Evolutionary conservation across 1,140 invertebrate genomes (phyloP).

Genomic region (Thaumatotibia leucotreta): DNA sequence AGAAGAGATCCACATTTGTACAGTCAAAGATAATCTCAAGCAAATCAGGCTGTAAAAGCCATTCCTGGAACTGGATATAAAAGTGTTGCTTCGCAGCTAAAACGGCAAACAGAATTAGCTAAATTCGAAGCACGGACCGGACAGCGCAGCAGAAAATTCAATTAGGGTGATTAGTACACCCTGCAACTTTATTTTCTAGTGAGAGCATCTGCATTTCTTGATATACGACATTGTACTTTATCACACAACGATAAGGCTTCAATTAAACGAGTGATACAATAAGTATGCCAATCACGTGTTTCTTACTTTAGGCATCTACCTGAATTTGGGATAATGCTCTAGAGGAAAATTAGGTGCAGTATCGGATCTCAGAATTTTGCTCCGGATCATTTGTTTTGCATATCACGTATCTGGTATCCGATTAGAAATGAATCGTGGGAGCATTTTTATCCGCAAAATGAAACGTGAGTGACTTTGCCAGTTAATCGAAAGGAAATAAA

Average conservation of each 20-base stretch:
- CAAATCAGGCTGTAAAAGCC: too few relatives aligned
- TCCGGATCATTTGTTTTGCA: background rate
- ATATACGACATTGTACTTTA: slow-evolving; percentile 25
- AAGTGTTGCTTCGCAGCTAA: slow-evolving; percentile 37
- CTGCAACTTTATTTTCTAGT: slow-evolving; percentile 25
- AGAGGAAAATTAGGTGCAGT: slow-evolving; percentile 21
- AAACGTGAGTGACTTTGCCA: background rate
- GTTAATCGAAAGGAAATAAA: background rate
- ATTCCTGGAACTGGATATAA: slow-evolving; percentile 36
- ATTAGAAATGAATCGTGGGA: background rate
- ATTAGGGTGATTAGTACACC: slow-evolving; percentile 51
- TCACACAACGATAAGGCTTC: slow-evolving; percentile 14
- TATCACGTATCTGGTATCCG: background rate
- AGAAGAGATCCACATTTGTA: too few relatives aligned
- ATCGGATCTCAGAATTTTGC: background rate
- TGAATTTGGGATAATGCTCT: slow-evolving; percentile 30
- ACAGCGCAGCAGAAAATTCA: slow-evolving; percentile 45
- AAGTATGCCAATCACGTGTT: slow-evolving; percentile 39
- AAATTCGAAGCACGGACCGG: slow-evolving; percentile 42
- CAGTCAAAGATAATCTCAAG: too few relatives aligned
- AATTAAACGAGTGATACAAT: slow-evolving; percentile 4
- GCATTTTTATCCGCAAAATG: background rate
- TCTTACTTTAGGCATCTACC: slow-evolving; percentile 32
- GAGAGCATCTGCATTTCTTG: slow-evolving; percentile 26
- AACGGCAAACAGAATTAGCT: slow-evolving; percentile 43